phyloP scores from a whole-genome alignment of 2,797 vertebrate genomes.

The Sebastes iracundus region DNA sequence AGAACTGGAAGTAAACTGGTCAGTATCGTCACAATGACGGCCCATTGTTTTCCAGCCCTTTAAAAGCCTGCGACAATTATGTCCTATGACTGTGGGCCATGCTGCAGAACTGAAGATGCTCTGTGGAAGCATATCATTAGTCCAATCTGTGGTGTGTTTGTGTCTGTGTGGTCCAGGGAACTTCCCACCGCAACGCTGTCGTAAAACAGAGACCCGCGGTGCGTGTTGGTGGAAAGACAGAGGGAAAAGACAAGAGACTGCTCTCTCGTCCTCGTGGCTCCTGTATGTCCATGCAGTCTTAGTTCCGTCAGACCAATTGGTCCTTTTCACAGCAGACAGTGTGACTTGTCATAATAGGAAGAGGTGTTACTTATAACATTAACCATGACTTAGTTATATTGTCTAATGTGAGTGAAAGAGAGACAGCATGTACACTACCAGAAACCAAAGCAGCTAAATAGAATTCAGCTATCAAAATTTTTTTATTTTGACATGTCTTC shows the following conservation, averaged over 20 bases:
- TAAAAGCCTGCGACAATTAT: constrained; percentile 31
- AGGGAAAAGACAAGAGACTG: not conserved
- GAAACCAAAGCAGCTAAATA: not conserved
- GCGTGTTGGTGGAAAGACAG: constrained; percentile 6
- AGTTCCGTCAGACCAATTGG: not conserved
- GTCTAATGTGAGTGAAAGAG: too few species aligned
- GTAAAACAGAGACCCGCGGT: not conserved
- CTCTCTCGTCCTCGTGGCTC: not conserved
- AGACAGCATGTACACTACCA: not conserved
- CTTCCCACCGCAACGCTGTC: constrained; percentile 23
- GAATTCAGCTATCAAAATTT: not conserved
- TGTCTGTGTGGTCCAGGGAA: constrained; percentile 55
- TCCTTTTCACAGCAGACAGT: not conserved
- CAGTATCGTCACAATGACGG: constrained; percentile 25
- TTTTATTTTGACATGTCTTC: too few species aligned
- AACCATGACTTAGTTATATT: not conserved
- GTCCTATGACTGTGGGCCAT: constrained; percentile 34
- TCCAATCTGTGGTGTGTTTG: constrained; percentile 38
- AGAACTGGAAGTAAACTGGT: constrained; percentile 39
- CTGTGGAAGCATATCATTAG: constrained; percentile 50
- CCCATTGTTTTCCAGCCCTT: constrained; percentile 35
- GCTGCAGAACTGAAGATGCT: constrained; percentile 44
- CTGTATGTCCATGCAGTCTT: not conserved
- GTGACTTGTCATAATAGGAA: not conserved
- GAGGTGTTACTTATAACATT: not conserved